Evolutionary conservation across 2,113 vertebrate species (phyloP).

Genomic region (Thalassoma bifasciatum): DNA sequence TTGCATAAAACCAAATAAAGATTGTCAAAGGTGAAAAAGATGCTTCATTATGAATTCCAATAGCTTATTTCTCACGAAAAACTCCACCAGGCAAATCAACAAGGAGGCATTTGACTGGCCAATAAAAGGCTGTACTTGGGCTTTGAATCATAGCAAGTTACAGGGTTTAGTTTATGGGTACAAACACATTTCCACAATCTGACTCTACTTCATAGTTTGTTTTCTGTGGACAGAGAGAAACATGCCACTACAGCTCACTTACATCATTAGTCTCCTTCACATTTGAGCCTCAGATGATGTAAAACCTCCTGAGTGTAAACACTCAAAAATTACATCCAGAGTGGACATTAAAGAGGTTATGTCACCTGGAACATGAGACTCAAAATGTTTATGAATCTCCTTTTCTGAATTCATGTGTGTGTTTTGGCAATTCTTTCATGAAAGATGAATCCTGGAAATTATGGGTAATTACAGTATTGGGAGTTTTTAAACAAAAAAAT

Average conservation of each 20-base stretch:
- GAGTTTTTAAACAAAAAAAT: slow-evolving; percentile 31
- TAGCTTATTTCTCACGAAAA: slow-evolving; percentile 49
- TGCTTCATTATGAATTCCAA: slow-evolving; percentile 61
- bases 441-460: slow-evolving; percentile 49
- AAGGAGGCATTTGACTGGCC: slow-evolving; percentile 66
- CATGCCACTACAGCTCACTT: slow-evolving; percentile 18
- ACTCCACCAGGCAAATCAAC: slow-evolving; percentile 67
- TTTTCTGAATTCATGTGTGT: slow-evolving; percentile 14
- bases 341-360: slow-evolving; percentile 25
- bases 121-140: slow-evolving; percentile 64
- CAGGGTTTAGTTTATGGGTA: slow-evolving; percentile 39
- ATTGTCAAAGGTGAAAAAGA: slow-evolving; percentile 49
- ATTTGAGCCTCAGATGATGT: slow-evolving; percentile 45
- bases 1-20: slow-evolving; percentile 66
- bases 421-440: slow-evolving; percentile 63
- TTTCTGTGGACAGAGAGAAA: slow-evolving; percentile 32
- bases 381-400: slow-evolving; percentile 19
- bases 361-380: slow-evolving; percentile 55
- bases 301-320: slow-evolving; percentile 47
- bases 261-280: slow-evolving; percentile 48
- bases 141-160: slow-evolving; percentile 34
- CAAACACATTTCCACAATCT: slow-evolving; percentile 43
- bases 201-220: slow-evolving; percentile 28
- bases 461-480: slow-evolving; percentile 43
- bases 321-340: slow-evolving; percentile 53